phyloP scores from a whole-genome alignment of 2,113 vertebrate genomes.

The Ibidorhyncha struthersii region DNA sequence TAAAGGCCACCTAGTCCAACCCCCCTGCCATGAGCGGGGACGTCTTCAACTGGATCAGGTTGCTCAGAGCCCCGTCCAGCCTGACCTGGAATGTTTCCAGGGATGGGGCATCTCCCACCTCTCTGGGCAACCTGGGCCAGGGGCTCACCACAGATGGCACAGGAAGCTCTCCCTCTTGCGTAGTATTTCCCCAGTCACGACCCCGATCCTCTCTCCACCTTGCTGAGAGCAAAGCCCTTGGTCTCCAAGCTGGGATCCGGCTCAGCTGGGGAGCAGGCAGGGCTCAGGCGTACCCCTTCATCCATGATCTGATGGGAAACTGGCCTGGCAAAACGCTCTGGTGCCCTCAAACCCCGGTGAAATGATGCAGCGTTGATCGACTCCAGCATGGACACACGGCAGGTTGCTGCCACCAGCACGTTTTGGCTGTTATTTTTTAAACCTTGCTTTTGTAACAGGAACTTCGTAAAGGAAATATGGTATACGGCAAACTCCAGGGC shows the following conservation, averaged over 20 bases:
- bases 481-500: accelerated
- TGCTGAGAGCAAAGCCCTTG: not conserved
- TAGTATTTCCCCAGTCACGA: not conserved
- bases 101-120: not conserved
- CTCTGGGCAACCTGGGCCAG: not conserved
- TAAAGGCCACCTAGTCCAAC: not conserved
- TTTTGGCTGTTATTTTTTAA: not conserved
- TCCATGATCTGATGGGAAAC: not conserved
- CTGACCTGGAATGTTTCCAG: not conserved
- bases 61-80: not conserved
- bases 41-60: not conserved
- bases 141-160: not conserved
- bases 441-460: not conserved
- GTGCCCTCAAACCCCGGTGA: accelerated
- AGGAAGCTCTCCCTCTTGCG: not conserved
- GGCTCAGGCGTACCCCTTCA: too few relatives aligned
- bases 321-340: accelerated
- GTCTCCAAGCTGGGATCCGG: accelerated
- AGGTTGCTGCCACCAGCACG: accelerated
- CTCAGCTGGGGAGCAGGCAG: not conserved
- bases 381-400: accelerated
- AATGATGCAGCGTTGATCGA: accelerated
- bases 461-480: not conserved
- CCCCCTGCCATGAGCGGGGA: not conserved
- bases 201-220: not conserved